Conservation (phyloP, 1,140 invertebrate genomes). For the Kradibia gibbosae region DNA sequence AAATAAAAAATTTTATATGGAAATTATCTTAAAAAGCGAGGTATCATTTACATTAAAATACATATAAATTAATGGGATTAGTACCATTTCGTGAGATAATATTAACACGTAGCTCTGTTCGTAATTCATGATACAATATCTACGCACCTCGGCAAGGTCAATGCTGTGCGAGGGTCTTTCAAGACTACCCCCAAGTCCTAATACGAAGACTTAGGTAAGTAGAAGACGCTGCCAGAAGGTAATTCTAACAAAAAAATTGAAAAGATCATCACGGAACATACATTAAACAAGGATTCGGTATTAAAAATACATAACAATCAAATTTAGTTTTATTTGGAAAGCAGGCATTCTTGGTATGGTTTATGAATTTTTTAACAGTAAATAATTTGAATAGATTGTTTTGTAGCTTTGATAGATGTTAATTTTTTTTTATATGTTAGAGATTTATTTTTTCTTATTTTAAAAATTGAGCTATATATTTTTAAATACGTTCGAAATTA, state of each 20-base stretch:
- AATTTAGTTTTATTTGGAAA: constrained; percentile 33
- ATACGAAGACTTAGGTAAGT: constrained; percentile 72
- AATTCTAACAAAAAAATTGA: constrained; percentile 66
- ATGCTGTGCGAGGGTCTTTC: constrained; percentile 74
- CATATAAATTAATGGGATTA: constrained; percentile 71
- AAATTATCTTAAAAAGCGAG: constrained; percentile 53
- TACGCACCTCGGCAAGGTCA: constrained; percentile 74
- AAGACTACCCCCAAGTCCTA: constrained; percentile 73
- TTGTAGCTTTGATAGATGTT: not conserved
- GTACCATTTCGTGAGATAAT: constrained; percentile 74
- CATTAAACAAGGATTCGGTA: constrained; percentile 43
- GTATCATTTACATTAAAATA: constrained; percentile 65
- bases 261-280: constrained; percentile 38
- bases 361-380: constrained; percentile 26
- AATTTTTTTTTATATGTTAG: constrained; percentile 4
- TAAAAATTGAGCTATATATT: constrained; percentile 18
- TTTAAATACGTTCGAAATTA: constrained; percentile 27
- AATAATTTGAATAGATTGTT: constrained; percentile 1
- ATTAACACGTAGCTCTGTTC: constrained; percentile 75
- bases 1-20: not conserved
- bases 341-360: constrained; percentile 39
- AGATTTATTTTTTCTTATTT: not conserved
- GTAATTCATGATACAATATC: constrained; percentile 75
- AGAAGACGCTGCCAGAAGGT: constrained; percentile 71
- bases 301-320: constrained; percentile 34